phyloP scores from a whole-genome alignment of 2,113 vertebrate genomes.

The Ictidomys tridecemlineatus region DNA sequence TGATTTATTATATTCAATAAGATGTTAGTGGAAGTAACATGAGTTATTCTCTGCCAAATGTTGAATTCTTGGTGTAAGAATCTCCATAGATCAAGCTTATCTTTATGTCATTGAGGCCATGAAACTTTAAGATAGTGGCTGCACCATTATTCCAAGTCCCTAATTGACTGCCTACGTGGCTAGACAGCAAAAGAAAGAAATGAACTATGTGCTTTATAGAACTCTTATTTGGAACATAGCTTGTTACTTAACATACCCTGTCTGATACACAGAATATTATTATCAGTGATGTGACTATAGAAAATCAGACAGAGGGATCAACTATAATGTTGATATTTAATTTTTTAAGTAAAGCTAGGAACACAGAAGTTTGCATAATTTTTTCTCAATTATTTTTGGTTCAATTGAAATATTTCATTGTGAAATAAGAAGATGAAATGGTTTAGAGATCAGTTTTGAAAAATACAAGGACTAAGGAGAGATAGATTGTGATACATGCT shows the following conservation, averaged over 20 bases:
- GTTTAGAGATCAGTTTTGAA: background rate
- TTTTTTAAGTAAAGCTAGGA: too few relatives aligned
- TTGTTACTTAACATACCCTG: background rate
- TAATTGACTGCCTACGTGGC: background rate
- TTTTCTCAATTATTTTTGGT: background rate
- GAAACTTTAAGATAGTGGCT: background rate
- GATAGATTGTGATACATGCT: background rate
- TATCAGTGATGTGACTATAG: background rate
- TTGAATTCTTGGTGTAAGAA: background rate
- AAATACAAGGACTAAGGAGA: background rate
- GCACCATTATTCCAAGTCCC: background rate
- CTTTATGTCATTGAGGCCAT: background rate
- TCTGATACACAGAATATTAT: background rate
- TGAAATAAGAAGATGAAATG: background rate
- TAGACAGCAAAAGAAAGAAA: background rate
- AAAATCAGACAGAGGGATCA: background rate
- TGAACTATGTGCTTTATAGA: background rate
- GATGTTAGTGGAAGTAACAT: background rate
- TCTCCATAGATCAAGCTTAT: background rate
- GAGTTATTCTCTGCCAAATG: background rate
- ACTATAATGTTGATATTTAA: background rate
- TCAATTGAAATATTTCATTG: background rate
- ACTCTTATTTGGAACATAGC: background rate
- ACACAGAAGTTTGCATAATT: background rate
- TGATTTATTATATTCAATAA: background rate